A percentile compares a stretch with the other conserved stretches of the same genome.
phyloP scores from a whole-genome alignment of 2,797 vertebrate genomes.

The Discoglossus pictus region DNA sequence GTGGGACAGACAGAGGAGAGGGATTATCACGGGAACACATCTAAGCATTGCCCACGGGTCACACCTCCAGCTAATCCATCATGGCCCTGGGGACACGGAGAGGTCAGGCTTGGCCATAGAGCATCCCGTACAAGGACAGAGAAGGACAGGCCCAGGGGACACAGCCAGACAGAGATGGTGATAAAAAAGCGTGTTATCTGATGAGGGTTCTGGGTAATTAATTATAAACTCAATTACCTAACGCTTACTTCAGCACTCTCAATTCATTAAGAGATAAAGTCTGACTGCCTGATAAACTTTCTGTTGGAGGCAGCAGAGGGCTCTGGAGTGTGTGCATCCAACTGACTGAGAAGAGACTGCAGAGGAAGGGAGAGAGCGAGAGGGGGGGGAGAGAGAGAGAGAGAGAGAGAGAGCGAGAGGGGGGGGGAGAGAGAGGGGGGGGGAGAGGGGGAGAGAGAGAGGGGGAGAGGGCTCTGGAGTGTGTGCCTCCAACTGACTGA shows the following conservation, averaged over 20 bases:
- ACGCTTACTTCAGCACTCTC: slow-evolving; percentile 93
- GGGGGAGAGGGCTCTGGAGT: slow-evolving; percentile 11
- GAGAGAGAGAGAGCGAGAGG: no score
- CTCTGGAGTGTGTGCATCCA: slow-evolving; percentile 22
- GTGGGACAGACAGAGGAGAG: slow-evolving; percentile 47
- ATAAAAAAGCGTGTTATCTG: slow-evolving; percentile 86
- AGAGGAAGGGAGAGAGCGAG: not conserved
- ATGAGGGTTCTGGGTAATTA: slow-evolving; percentile 95
- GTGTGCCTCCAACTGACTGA: slow-evolving; percentile 8
- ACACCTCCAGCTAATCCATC: slow-evolving; percentile 88
- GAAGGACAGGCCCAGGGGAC: slow-evolving; percentile 85
- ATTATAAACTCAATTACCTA: slow-evolving; percentile 98
- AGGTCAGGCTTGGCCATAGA: slow-evolving; percentile 60
- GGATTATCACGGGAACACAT: slow-evolving; percentile 75
- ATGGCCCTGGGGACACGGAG: slow-evolving; percentile 63
- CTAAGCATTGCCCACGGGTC: slow-evolving; percentile 70
- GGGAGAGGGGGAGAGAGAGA: not conserved
- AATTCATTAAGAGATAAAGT: slow-evolving; percentile 88
- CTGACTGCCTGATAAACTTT: slow-evolving; percentile 77
- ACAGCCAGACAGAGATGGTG: slow-evolving; percentile 44
- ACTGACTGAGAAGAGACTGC: not conserved
- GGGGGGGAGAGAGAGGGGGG: not conserved
- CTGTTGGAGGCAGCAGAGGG: slow-evolving; percentile 47
- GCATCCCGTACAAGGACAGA: slow-evolving; percentile 84
- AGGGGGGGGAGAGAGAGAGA: no score